Evolutionary conservation across 2,888 invertebrate species (phyloP).

Genomic region (Fragum sueziense): DNA sequence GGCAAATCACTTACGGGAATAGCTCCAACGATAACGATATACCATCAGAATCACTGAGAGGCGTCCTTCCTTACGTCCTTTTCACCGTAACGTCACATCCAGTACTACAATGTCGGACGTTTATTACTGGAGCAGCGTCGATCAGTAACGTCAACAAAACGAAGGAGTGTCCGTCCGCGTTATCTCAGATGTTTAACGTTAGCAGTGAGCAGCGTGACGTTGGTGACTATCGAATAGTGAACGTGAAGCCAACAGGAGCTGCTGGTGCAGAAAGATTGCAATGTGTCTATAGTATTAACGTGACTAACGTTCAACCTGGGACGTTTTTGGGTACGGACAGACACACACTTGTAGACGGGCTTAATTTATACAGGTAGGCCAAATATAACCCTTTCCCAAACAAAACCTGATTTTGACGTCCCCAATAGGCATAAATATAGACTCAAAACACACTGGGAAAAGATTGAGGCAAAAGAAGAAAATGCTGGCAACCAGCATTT

Average conservation of each 20-base stretch:
- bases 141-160: conserved; percentile 4
- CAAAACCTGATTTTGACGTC: too few species aligned
- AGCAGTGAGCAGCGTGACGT: background rate
- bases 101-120: conserved; percentile 26
- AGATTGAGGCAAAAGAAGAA: too few species aligned
- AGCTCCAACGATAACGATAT: background rate
- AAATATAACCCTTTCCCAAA: background rate
- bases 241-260: background rate
- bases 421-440: too few species aligned
- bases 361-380: conserved; percentile 56
- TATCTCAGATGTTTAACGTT: conserved; percentile 8
- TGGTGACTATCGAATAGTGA: background rate
- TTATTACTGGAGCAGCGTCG: conserved; percentile 4
- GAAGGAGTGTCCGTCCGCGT: conserved; percentile 30
- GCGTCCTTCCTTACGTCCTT: conserved; percentile 33
- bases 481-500: too few species aligned
- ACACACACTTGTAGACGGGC: conserved; percentile 45
- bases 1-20: conserved; percentile 25
- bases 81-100: conserved; percentile 33
- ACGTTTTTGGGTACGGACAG: conserved; percentile 23
- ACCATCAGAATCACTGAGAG: conserved; percentile 29
- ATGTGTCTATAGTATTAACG: conserved; percentile 33
- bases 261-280: conserved; percentile 8
- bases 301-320: background rate
- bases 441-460: too few species aligned